Conservation (phyloP, 2,113 vertebrate genomes). For the Ariopsis seemanni region DNA sequence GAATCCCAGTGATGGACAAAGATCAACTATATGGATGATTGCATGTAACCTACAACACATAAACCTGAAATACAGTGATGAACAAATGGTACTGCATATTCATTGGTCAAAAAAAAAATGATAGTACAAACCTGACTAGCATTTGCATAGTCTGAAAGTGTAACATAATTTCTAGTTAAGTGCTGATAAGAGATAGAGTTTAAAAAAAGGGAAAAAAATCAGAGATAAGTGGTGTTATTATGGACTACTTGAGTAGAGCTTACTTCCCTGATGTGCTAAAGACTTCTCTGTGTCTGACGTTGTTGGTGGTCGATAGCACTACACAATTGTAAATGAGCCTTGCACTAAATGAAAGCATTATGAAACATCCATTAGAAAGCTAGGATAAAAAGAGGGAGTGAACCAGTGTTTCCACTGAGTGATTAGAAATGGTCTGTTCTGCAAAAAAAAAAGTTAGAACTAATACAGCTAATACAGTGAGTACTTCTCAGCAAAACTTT, state of each 20-base stretch:
- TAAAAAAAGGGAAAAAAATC: neutral
- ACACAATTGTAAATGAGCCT: neutral
- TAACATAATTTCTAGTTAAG: neutral
- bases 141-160: neutral
- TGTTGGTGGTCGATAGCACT: neutral
- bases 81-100: neutral
- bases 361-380: neutral
- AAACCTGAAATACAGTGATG: neutral
- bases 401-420: neutral
- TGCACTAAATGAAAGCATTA: neutral
- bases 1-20: neutral
- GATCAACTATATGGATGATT: neutral
- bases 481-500: neutral
- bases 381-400: neutral
- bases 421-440: neutral
- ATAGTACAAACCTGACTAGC: neutral
- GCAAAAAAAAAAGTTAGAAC: neutral
- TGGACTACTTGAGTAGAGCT: slow-evolving; percentile 5
- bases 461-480: neutral
- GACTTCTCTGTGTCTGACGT: neutral
- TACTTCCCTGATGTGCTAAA: slow-evolving; percentile 2
- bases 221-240: slow-evolving; percentile 11
- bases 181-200: neutral
- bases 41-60: neutral
- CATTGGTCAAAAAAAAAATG: neutral